These are phyloP conservation scores for Lucilia cuprina DNA, from an alignment of 1,140 invertebrate species.

Conservation along the genomic window DNA sequence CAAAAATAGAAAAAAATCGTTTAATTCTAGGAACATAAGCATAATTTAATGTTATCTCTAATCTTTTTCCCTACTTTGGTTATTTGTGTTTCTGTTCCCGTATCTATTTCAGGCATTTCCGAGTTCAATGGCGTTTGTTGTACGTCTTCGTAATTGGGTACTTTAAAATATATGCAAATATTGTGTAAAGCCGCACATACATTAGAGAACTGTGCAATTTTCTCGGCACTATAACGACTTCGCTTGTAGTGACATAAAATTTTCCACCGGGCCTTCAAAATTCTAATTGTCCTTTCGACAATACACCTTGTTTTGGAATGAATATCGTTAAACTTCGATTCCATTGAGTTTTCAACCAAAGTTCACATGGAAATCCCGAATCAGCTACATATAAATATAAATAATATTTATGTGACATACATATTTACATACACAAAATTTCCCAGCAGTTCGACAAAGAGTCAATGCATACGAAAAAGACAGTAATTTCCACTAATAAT, in stretches of 20 bases:
- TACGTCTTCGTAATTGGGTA: neutral
- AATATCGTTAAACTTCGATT: neutral
- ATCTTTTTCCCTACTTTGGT: neutral
- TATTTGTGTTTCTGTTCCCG: slow-evolving; percentile 3
- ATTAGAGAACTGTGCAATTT: neutral
- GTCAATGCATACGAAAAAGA: no score
- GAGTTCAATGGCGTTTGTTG: neutral
- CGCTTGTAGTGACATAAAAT: slow-evolving; percentile 8
- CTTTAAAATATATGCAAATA: neutral
- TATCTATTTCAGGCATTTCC: neutral
- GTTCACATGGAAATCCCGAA: neutral
- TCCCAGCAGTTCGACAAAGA: no score
- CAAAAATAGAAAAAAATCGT: no score
- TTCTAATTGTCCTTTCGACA: neutral
- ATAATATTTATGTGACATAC: neutral
- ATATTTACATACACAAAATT: neutral
- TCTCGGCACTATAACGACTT: neutral
- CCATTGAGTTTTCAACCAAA: neutral
- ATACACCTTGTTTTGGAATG: neutral
- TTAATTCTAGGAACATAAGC: neutral
- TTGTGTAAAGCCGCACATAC: neutral
- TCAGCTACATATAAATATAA: neutral
- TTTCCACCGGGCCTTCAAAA: neutral
- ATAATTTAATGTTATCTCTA: neutral
- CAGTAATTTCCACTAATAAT: no score